phyloP scores from a whole-genome alignment of 1,140 invertebrate genomes.

The Callitettix versicolor region DNA sequence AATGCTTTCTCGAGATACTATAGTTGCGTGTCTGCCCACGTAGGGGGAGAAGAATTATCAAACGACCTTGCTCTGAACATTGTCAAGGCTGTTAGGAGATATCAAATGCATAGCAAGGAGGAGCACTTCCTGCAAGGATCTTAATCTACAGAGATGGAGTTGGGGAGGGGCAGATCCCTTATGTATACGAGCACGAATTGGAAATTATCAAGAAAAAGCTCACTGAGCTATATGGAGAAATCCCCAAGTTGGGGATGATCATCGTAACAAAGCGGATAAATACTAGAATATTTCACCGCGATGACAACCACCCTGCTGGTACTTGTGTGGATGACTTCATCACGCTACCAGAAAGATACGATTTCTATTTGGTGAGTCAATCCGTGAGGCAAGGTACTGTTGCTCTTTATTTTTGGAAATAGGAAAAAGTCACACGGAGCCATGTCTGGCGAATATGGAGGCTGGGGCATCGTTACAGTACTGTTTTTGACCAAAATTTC shows the following conservation, averaged over 20 bases:
- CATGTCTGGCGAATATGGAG: too few relatives aligned
- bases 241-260: slow-evolving; percentile 53
- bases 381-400: too few relatives aligned
- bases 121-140: slow-evolving; percentile 43
- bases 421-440: too few relatives aligned
- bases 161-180: slow-evolving; percentile 70
- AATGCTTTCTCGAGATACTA: too few relatives aligned
- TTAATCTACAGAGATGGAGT: slow-evolving; percentile 70
- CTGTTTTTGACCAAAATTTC: too few relatives aligned
- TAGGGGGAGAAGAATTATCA: slow-evolving; percentile 67
- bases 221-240: slow-evolving; percentile 37
- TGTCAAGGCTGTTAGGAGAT: slow-evolving; percentile 44
- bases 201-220: slow-evolving; percentile 37
- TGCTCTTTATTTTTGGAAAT: too few relatives aligned
- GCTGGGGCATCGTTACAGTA: too few relatives aligned
- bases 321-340: slow-evolving; percentile 79
- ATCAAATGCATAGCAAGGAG: slow-evolving; percentile 36
- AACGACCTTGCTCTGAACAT: slow-evolving; percentile 49
- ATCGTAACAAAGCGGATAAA: slow-evolving; percentile 62
- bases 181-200: slow-evolving; percentile 52
- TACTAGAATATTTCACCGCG: slow-evolving; percentile 46
- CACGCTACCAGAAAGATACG: too few relatives aligned
- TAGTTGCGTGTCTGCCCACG: too few relatives aligned
- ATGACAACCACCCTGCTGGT: slow-evolving; percentile 66
- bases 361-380: too few relatives aligned